These are phyloP conservation scores for Pseudorectes ferrugineus DNA, from an alignment of 2,113 vertebrate genomes.

Conservation along the genomic window DNA sequence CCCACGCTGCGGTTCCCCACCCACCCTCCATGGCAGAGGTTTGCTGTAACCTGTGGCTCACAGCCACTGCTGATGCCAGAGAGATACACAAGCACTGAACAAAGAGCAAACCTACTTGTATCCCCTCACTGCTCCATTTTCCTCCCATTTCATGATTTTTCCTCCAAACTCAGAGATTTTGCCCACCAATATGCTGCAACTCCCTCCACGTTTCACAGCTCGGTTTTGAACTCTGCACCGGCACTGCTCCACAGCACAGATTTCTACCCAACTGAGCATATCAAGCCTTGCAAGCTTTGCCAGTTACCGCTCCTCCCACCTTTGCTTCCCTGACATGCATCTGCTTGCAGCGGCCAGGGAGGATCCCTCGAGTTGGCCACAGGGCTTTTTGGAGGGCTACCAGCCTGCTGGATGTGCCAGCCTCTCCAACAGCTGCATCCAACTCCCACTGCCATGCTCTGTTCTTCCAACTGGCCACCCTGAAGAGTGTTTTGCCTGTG, in stretches of 20 bases:
- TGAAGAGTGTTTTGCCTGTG: background rate
- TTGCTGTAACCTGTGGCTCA: background rate
- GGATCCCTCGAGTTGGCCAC: background rate
- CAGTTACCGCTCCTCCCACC: background rate
- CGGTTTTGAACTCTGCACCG: background rate
- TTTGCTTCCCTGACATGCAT: background rate
- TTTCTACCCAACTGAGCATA: background rate
- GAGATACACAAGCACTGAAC: background rate
- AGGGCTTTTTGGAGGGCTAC: slow-evolving; percentile 35
- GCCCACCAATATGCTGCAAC: rapidly evolving
- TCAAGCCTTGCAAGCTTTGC: background rate
- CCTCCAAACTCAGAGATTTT: background rate
- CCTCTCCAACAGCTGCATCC: background rate
- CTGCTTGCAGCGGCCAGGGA: background rate
- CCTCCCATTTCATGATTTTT: background rate
- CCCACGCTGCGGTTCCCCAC: rapidly evolving
- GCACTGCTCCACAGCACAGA: background rate
- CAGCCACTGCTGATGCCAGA: background rate
- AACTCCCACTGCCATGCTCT: background rate
- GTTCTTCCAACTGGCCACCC: background rate
- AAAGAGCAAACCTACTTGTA: background rate
- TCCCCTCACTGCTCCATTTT: background rate
- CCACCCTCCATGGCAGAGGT: background rate
- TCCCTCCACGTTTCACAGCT: background rate
- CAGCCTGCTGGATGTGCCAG: background rate